Base-by-base conservation (phyloP, 2,888 invertebrate genomes). In the Himalopsyche tibetana region DNA sequence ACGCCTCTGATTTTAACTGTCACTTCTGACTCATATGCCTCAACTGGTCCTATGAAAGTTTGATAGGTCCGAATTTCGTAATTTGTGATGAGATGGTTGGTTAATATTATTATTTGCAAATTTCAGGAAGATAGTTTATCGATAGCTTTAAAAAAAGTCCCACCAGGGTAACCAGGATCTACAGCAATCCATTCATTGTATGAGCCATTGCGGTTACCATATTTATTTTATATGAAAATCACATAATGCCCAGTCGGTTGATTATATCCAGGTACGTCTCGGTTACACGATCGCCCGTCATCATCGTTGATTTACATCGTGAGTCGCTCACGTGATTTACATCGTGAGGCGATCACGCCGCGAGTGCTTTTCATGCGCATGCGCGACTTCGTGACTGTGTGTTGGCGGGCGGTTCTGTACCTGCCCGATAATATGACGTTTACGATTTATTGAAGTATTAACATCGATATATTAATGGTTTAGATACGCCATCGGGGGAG, bases 211-310 rank as follows among this genome's bases (percentile, higher is more conserved):
- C 15, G 51, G 51, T 51, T 15, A 51, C 51, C 51, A 51, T 51
- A 5, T 51, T 51, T 15, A 51, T 51, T 51, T 51, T 51, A 51
- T 15, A 51, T 51, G 51, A 51, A 51, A 51, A 51, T 51, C 12
- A 51, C 15, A 51, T 51, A 51, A 63, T 63, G n/a, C 63, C 63
- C 9, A 19, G 63, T 63, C 63, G 9, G 63, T 63, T 19, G 19
- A 63, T 63, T 63, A 8, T 28, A 63, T 63, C 63, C 63, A 63
- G 63, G 63, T 63, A 63, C 63, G 63, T 63, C 28, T 63, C 63
- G 63, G 63, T 63, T 63, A 63, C 63, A 63, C 63, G 63, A 63
- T 63, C 63, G 63, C 63, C 63, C 63, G 63, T 63, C 63, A 63
- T 63, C 63, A 63, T 63, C 63, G 63, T 63, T 63, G 63, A 63